phyloP scores from a whole-genome alignment of 1,140 invertebrate species.

The Cydia splendana region DNA sequence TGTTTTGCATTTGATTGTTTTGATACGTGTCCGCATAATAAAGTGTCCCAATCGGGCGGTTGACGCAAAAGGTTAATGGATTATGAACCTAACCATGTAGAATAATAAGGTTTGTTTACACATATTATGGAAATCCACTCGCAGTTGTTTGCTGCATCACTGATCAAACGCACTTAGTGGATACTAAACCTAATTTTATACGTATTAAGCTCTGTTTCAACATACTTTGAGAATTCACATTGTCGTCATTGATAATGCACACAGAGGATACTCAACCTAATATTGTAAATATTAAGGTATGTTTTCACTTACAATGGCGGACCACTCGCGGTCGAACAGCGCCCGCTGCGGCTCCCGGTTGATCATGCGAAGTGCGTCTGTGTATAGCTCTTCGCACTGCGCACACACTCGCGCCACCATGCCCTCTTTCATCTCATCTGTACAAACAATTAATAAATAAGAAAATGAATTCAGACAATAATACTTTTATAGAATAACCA shows the following conservation, averaged over 20 bases:
- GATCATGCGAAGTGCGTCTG: constrained; percentile 93
- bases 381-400: constrained; percentile 96
- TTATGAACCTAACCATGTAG: no score
- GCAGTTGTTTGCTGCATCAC: not conserved
- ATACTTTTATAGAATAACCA: no score
- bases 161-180: no score
- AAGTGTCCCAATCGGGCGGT: no score
- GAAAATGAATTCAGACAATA: no score
- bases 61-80: no score
- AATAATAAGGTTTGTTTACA: not conserved
- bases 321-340: constrained; percentile 95
- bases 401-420: constrained; percentile 95
- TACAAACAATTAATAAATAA: constrained; percentile 42
- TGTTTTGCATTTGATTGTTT: no score
- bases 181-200: no score
- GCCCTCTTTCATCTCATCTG: constrained; percentile 96
- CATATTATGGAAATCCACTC: not conserved
- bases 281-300: not conserved
- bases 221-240: no score
- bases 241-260: no score
- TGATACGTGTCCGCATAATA: no score
- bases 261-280: no score
- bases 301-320: constrained; percentile 81
- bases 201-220: not conserved
- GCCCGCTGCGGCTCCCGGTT: constrained; percentile 91